Evolutionary conservation across 2,113 vertebrate species (phyloP).

Genomic region (Loxodonta africana): DNA sequence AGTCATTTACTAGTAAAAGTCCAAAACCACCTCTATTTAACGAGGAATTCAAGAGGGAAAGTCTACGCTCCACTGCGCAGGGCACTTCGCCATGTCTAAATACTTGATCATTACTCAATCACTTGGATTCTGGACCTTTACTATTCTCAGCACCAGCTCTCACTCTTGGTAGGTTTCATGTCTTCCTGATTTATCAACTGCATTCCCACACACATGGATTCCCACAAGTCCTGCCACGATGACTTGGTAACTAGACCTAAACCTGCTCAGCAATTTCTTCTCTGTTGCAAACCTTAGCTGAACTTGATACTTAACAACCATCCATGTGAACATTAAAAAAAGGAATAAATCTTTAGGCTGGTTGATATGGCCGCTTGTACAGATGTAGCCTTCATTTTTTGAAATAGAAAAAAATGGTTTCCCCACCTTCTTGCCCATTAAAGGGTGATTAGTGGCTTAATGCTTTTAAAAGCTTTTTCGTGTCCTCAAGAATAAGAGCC

Average conservation of each 20-base stretch:
- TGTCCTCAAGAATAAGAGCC: neutral
- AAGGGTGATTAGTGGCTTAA: neutral
- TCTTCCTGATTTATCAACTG: neutral
- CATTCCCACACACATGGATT: neutral
- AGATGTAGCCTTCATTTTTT: neutral
- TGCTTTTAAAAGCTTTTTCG: conserved; percentile 2
- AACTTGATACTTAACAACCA: neutral
- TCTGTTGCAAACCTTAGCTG: neutral
- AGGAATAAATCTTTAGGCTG: neutral
- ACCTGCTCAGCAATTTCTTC: neutral
- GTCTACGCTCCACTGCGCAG: neutral
- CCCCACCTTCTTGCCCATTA: neutral
- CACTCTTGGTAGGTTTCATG: neutral
- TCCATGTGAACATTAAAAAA: neutral
- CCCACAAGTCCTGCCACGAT: neutral
- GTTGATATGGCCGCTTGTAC: neutral
- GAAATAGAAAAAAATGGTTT: neutral
- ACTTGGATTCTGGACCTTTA: neutral
- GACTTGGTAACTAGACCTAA: neutral
- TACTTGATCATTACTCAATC: neutral
- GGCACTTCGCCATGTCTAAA: neutral
- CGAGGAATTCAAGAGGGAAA: neutral
- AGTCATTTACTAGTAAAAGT: neutral
- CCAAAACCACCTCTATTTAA: neutral
- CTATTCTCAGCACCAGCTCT: neutral